Percentiles rank a stretch among this genome's conserved stretches.
phyloP scores from a whole-genome alignment of 1,140 invertebrate genomes.

The Aphidius ervi region DNA sequence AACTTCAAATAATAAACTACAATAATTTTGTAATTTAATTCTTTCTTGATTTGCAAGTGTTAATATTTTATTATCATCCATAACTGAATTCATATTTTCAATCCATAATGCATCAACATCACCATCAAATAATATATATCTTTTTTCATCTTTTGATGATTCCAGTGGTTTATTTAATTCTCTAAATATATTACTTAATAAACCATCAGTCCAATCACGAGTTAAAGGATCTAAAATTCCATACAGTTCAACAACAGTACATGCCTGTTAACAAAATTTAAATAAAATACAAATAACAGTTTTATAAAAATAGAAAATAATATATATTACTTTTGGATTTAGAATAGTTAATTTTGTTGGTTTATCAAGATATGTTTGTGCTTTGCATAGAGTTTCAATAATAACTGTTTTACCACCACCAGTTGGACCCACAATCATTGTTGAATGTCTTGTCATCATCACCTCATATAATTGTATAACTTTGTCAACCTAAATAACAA shows the following conservation, averaged over 20 bases:
- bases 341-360: constrained; percentile 73
- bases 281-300: constrained; percentile 23
- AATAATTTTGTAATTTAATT: constrained; percentile 76
- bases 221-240: constrained; percentile 81
- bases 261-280: constrained; percentile 58
- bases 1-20: constrained; percentile 85
- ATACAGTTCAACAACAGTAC: constrained; percentile 83
- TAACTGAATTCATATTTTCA: constrained; percentile 94
- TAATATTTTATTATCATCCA: constrained; percentile 89
- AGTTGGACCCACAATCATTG: constrained; percentile 88
- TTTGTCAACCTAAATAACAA: constrained; percentile 68
- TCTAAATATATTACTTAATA: constrained; percentile 85
- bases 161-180: constrained; percentile 79
- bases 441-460: constrained; percentile 88
- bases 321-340: constrained; percentile 70
- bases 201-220: constrained; percentile 87
- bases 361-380: constrained; percentile 65
- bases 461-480: constrained; percentile 88
- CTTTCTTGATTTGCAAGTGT: constrained; percentile 88
- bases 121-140: constrained; percentile 87
- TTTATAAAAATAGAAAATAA: background rate
- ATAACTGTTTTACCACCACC: constrained; percentile 87
- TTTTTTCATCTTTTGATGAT: constrained; percentile 62
- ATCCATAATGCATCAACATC: constrained; percentile 92
- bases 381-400: constrained; percentile 72